Base-by-base conservation (phyloP, 2,888 invertebrate species). In the Scelioninae gen. 1 region DNA sequence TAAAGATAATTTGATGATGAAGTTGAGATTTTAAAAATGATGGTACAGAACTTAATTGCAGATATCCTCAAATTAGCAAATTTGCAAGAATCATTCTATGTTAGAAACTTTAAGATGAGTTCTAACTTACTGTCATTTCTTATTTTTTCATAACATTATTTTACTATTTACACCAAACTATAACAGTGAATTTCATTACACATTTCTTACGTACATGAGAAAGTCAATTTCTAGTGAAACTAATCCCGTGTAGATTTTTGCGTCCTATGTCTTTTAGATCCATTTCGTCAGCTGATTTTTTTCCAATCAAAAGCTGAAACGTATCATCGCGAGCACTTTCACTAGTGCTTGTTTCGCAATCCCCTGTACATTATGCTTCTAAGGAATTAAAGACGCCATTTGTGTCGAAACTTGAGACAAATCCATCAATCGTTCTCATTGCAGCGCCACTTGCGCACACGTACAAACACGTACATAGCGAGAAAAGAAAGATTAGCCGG, bases 341-440 rank as follows among this genome's bases (percentile, higher is more conserved):
- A 58, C 69, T 51, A 6, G 31, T 13, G 13, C n/a, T 13, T 13
- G 43, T 45, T 66, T 74, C 62, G 75, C 63, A 75, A 81, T 65
- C 34, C 43, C 34, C 38, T 49, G 47, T 15, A 49, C 16, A 71
- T 63, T 49, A 56, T 58, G 43, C 43, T 34, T 5, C 51, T 16
- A 40, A 63, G 55, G 65, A 76, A 76, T 71, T 43, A 65, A 65
- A 71, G 81, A 29, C 56, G 47, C 40, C 53, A 76, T 76, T 76
- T 71, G 75, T 69, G 81, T 81, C 71, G 71, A 81, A 81, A 81
- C 69, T 58, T 65, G 81, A 71, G 81, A 81, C 75, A 76, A 81
- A 76, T 81, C 71, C 65, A 71, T 81, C 75, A 76, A 65, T 75
- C 68, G 75, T 40, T 45, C 47, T 60, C 3, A 71, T 47, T 55